phyloP scores from a whole-genome alignment of 2,888 invertebrate genomes.

The Cephus pulcher region DNA sequence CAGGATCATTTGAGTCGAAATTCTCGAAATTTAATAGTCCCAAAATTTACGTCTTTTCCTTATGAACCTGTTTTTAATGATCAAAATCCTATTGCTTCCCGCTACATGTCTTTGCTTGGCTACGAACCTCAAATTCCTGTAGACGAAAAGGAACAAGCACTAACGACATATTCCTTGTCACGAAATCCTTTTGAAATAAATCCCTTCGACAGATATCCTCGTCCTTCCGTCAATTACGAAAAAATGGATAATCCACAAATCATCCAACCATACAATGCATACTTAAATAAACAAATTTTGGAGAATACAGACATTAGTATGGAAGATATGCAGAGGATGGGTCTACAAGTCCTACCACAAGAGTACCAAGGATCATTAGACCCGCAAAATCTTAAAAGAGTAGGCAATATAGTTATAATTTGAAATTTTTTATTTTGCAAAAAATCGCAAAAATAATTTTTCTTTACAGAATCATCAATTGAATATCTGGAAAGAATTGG shows the following conservation, averaged over 20 bases:
- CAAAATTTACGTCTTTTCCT: background rate
- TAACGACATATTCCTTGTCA: background rate
- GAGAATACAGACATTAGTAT: background rate
- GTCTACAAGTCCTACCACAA: background rate
- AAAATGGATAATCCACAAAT: background rate
- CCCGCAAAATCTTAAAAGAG: background rate
- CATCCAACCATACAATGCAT: background rate
- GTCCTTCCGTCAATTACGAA: background rate
- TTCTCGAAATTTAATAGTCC: background rate
- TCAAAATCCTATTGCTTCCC: background rate
- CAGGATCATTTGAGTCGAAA: background rate
- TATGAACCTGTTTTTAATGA: background rate
- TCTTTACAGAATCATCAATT: background rate
- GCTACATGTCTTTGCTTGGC: background rate
- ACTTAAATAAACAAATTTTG: background rate
- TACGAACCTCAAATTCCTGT: background rate
- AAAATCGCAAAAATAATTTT: background rate
- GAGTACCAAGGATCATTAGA: background rate
- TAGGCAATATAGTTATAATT: background rate
- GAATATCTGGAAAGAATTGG: background rate
- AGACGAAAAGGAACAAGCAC: background rate
- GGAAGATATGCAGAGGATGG: background rate
- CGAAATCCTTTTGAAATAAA: background rate
- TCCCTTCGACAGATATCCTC: background rate
- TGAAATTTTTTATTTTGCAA: background rate